These are phyloP conservation scores for Sinocyclocheilus anshuiensis DNA, from an alignment of 2,113 vertebrate species.

Conservation along the genomic window DNA sequence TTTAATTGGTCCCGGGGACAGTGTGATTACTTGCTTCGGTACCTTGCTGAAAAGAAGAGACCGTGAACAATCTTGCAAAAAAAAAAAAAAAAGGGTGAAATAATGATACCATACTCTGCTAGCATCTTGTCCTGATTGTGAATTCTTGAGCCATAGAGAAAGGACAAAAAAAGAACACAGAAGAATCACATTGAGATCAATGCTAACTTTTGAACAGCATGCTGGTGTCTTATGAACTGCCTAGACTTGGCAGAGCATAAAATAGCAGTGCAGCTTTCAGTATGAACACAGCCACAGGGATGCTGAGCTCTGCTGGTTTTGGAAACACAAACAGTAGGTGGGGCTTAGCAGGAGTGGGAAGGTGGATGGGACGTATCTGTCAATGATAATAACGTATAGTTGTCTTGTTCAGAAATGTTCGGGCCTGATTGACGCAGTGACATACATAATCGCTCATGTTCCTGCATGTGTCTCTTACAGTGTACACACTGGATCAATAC, in stretches of 20 bases:
- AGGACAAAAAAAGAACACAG: not conserved
- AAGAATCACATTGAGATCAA: not conserved
- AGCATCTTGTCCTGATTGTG: not conserved
- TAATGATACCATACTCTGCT: not conserved
- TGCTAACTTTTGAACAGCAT: not conserved
- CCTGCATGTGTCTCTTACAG: not conserved
- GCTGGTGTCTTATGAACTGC: not conserved
- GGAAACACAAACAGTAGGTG: not conserved
- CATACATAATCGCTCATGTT: not conserved
- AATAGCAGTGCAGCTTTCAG: not conserved
- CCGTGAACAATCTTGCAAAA: not conserved
- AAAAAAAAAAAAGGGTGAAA: not conserved
- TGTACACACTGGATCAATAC: not conserved
- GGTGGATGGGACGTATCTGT: not conserved
- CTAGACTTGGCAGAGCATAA: conserved; percentile 5
- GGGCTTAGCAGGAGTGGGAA: not conserved
- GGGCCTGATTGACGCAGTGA: not conserved
- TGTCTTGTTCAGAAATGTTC: not conserved
- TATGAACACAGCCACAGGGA: not conserved
- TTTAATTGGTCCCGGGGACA: conserved; percentile 25
- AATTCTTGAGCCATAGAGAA: not conserved
- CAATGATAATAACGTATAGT: not conserved
- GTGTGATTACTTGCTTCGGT: conserved; percentile 18
- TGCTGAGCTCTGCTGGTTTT: not conserved
- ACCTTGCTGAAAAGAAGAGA: conserved; percentile 11